Percentiles rank a stretch among this genome's conserved stretches.
Evolutionary conservation across 2,113 vertebrate genomes (phyloP).

Genomic region (Pseudorectes ferrugineus): DNA sequence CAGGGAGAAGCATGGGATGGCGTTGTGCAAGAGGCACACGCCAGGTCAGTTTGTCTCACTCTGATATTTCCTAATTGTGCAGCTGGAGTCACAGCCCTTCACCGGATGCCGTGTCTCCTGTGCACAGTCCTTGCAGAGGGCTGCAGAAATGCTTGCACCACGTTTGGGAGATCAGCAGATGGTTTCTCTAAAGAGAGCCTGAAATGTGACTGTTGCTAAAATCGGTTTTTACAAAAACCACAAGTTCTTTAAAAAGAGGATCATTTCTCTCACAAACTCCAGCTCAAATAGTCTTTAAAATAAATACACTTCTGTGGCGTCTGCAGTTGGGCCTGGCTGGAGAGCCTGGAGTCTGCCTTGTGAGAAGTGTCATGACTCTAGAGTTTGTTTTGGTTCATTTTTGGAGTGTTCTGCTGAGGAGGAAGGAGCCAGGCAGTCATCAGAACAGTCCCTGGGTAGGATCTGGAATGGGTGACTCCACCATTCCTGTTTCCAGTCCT

Average conservation of each 20-base stretch:
- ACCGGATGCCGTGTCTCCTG: rapidly evolving
- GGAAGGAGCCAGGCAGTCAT: conserved; percentile 24
- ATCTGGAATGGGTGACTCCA: not conserved
- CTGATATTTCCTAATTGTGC: not conserved
- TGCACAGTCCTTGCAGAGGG: not conserved
- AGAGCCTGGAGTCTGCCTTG: conserved; percentile 11
- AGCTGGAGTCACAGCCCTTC: not conserved
- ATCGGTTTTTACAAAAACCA: conserved; percentile 6
- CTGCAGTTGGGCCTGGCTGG: conserved; percentile 19
- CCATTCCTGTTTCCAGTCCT: not conserved
- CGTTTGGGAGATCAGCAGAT: not conserved
- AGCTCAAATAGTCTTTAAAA: conserved; percentile 20
- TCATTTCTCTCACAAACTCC: not conserved
- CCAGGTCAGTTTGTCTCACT: not conserved
- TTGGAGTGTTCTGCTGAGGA: not conserved
- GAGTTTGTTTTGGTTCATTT: conserved; percentile 28
- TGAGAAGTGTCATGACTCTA: not conserved
- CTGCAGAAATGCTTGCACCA: not conserved
- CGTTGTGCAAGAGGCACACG: not conserved
- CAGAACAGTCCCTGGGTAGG: not conserved
- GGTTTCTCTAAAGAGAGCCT: conserved; percentile 3
- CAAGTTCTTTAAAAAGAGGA: not conserved
- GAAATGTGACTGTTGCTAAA: conserved; percentile 31
- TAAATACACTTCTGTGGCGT: conserved; percentile 13
- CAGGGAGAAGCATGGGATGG: not conserved